Percentiles rank a stretch among this genome's conserved stretches.
These are phyloP conservation scores for Acronicta psi DNA, from an alignment of 2,888 invertebrate species.

Conservation along the genomic window DNA sequence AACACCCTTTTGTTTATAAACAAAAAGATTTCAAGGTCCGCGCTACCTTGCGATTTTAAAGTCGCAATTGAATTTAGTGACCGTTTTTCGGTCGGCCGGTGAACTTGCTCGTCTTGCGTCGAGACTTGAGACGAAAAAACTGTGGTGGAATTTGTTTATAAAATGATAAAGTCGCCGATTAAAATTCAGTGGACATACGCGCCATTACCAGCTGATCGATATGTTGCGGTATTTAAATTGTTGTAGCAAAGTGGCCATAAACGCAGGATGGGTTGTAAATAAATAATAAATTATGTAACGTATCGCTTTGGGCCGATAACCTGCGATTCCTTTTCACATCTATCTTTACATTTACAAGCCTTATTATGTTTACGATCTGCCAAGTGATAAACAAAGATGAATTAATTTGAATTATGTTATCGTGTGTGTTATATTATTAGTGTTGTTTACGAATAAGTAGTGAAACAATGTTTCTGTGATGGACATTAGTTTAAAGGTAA, in stretches of 20 bases:
- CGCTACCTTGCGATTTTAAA: constrained; percentile 70
- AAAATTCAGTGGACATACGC: constrained; percentile 70
- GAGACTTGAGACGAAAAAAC: constrained; percentile 29
- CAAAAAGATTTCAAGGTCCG: constrained; percentile 83
- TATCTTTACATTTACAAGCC: constrained; percentile 61
- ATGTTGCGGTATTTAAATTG: constrained; percentile 62
- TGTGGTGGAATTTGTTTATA: constrained; percentile 43
- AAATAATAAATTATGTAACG: constrained; percentile 68
- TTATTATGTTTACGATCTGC: constrained; percentile 56
- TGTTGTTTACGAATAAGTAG: constrained; percentile 34
- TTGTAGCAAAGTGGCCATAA: constrained; percentile 61
- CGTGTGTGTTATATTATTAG: constrained; percentile 37
- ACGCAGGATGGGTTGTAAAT: constrained; percentile 66
- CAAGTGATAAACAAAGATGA: constrained; percentile 58
- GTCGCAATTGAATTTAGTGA: constrained; percentile 73
- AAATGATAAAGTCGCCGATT: constrained; percentile 63
- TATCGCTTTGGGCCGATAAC: constrained; percentile 59
- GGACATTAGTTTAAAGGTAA: constrained; percentile 38
- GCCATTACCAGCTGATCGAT: constrained; percentile 61
- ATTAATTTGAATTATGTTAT: constrained; percentile 54
- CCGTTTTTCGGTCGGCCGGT: constrained; percentile 68
- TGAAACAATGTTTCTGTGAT: constrained; percentile 23
- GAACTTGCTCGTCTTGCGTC: constrained; percentile 60
- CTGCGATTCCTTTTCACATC: constrained; percentile 57
- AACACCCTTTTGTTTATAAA: constrained; percentile 88